Evolutionary conservation across 2,113 vertebrate species (phyloP), one percentile per base, ranked within the genome.

Genomic region (Psammodynastes pulverulentus): DNA sequence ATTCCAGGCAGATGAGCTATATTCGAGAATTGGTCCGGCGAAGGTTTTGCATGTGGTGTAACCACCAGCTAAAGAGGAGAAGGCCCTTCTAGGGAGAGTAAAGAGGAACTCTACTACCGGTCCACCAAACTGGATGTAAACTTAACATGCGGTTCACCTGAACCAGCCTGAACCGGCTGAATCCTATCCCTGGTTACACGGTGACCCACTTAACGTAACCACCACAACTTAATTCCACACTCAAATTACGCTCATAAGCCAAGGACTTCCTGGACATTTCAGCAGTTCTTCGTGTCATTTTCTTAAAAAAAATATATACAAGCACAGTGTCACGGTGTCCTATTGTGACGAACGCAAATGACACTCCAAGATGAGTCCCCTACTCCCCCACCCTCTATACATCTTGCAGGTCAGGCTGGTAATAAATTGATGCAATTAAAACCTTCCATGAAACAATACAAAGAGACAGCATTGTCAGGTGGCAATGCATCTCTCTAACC

Each of bases 281-380:
- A 13, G 5, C 13, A n/a, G n/a, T 5, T 15, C 15, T 34, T n/a
- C 62, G 2, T 34, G 13, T 39, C 67, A 19, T 54, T 91, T 93
- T 93, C 91, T 94, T 49, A 39, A 95, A 56, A 13, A 92, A n/a
- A n/a, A n/a, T n/a, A n/a, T n/a, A 95, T 94, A 93, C 92, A 53
- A 62, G 92, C 91, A 7, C 9, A 26, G 29, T 7, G 92, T 46
- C 84, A 19, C 1, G 45, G 1, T 6, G 0, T 1, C 90, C 49
- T 34, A 0, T 1, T 88, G 0, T 72, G 3, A 91, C 24, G 10
- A 39, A 56, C 48, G 91, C 85, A 90, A 67, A 90, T 90, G 34
- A 34, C 12, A 15, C 34, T 26, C 1, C 7, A 29, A 48, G 29
- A n/a, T 0, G 15, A 87, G 56, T 21, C 21, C 49, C 54, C 9